These are phyloP conservation scores for Subacronicta megacephala DNA, from an alignment of 2,888 invertebrate species.

Conservation along the genomic window DNA sequence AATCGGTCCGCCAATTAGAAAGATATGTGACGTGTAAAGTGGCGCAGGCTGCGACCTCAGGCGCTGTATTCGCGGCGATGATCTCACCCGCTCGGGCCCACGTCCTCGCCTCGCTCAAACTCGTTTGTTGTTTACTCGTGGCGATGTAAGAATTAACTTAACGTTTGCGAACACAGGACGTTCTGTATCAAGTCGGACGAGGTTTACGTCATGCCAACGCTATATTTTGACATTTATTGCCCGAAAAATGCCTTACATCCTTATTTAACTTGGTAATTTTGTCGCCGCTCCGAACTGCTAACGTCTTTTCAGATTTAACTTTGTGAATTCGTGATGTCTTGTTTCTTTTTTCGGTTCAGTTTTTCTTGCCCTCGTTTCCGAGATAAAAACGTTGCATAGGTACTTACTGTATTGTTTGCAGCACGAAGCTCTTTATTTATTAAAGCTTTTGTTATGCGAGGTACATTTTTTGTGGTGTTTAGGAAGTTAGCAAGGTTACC, in stretches of 20 bases:
- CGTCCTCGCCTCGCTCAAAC: constrained; percentile 86
- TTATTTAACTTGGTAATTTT: constrained; percentile 29
- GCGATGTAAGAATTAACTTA: constrained; percentile 76
- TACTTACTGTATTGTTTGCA: background rate
- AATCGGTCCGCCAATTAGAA: constrained; percentile 82
- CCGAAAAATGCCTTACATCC: constrained; percentile 28
- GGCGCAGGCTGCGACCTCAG: constrained; percentile 85
- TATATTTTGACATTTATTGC: constrained; percentile 55
- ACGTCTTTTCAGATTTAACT: background rate
- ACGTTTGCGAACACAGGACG: constrained; percentile 79
- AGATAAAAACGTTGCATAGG: constrained; percentile 15
- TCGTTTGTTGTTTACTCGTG: constrained; percentile 87
- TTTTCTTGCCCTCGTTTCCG: constrained; percentile 6
- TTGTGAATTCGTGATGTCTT: constrained; percentile 19
- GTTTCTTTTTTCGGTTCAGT: constrained; percentile 3
- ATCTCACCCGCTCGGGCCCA: constrained; percentile 84
- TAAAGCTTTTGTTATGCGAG: constrained; percentile 37
- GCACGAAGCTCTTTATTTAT: constrained; percentile 21
- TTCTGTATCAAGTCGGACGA: constrained; percentile 67
- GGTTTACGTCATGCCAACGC: constrained; percentile 76
- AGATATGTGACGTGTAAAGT: constrained; percentile 82
- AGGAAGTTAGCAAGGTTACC: constrained; percentile 65
- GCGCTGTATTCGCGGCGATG: constrained; percentile 82
- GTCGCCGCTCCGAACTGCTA: background rate
- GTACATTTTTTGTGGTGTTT: constrained; percentile 59